These are phyloP conservation scores for Heliconius hortense DNA, from an alignment of 2,888 invertebrate species.

Conservation along the genomic window DNA sequence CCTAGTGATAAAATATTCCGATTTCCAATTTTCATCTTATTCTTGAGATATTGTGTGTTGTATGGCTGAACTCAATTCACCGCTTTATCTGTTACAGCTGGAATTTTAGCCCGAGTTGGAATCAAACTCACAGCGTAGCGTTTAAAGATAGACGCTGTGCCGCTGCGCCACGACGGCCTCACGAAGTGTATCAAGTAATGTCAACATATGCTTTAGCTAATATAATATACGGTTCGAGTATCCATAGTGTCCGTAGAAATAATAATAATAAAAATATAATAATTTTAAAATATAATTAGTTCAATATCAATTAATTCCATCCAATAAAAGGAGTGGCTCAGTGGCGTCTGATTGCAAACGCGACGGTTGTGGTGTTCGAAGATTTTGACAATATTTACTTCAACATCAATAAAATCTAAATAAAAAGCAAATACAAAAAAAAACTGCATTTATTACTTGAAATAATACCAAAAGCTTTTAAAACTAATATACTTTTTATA, in stretches of 20 bases:
- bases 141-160: not conserved
- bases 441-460: not conserved
- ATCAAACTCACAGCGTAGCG: not conserved
- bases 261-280: no score
- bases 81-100: not conserved
- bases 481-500: not conserved
- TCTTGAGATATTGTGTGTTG: no score
- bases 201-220: no score
- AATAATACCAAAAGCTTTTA: slow-evolving; percentile 1
- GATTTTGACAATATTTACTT: not conserved
- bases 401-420: not conserved
- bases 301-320: no score
- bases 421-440: not conserved
- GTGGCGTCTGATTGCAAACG: not conserved
- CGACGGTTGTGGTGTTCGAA: not conserved
- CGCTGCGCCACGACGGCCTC: not conserved
- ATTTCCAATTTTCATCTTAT: no score
- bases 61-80: not conserved
- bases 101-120: not conserved
- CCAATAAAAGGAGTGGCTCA: not conserved
- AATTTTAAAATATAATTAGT: no score
- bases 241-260: no score
- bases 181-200: no score
- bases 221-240: no score
- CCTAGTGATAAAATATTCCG: no score